A percentile compares a stretch with the other conserved stretches of the same genome.
phyloP scores from a whole-genome alignment of 2,797 vertebrate genomes.

The Pempheris klunzingeri region DNA sequence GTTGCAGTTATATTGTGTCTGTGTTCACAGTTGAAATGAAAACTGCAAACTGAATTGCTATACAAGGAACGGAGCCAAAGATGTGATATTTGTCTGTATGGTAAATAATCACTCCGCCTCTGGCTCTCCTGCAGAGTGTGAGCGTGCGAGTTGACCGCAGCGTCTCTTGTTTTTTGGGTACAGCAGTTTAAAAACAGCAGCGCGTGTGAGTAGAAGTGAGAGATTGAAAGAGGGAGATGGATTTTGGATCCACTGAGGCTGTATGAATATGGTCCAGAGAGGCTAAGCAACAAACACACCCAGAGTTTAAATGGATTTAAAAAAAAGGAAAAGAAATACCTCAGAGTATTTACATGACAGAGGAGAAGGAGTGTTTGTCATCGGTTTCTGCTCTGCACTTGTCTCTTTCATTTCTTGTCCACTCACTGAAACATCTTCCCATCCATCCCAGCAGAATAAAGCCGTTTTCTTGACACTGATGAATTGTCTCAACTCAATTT shows the following conservation, averaged over 20 bases:
- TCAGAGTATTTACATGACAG: constrained; percentile 81
- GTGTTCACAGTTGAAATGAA: constrained; percentile 30
- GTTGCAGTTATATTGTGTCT: constrained; percentile 34
- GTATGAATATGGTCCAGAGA: constrained; percentile 77
- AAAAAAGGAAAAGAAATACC: constrained; percentile 56
- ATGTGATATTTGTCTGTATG: constrained; percentile 22
- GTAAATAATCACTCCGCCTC: constrained; percentile 30
- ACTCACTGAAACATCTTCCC: constrained; percentile 39
- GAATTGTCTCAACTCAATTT: constrained; percentile 53
- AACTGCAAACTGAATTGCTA: constrained; percentile 22
- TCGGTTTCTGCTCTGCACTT: constrained; percentile 48
- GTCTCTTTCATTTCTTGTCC: constrained; percentile 38
- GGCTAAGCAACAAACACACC: constrained; percentile 86
- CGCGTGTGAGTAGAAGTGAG: constrained; percentile 14
- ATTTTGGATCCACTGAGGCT: constrained; percentile 61
- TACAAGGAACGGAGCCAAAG: constrained; percentile 28
- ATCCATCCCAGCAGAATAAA: constrained; percentile 45
- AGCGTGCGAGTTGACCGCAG: constrained; percentile 29
- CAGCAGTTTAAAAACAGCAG: constrained; percentile 36
- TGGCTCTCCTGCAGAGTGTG: constrained; percentile 29
- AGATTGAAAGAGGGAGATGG: constrained; percentile 17
- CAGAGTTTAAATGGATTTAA: constrained; percentile 78
- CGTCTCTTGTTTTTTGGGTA: constrained; percentile 38
- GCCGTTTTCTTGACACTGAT: constrained; percentile 45
- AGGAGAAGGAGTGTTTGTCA: constrained; percentile 60